Evolutionary conservation across 2,113 vertebrate genomes (phyloP), one percentile per base, ranked within the genome.

Genomic region (Pithys albifrons): DNA sequence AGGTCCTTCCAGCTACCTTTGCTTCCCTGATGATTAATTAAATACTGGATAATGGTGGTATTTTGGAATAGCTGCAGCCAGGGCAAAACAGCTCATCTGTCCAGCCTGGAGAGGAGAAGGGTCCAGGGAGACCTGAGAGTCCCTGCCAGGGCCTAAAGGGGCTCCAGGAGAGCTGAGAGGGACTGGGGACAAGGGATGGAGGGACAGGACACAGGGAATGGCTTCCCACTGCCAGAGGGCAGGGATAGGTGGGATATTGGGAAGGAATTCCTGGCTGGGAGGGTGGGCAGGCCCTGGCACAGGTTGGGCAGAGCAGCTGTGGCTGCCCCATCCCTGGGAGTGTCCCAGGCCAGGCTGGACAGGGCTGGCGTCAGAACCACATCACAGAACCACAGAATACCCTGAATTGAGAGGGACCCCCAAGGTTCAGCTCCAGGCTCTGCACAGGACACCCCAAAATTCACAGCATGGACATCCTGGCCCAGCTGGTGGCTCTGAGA

Each of bases 31-130:
- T 0, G 3, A 23, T 39, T 48, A 61, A 17, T 65, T 55, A 19
- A 86, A 59, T 1, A 1, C 0, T 19, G 22, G 48, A 15, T 59
- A 31, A 28, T 0, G 1, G 28, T 10, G n/a, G 12, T 19, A 8
- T 41, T 92, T 20, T 28, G 23, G 10, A 25, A 66, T 55, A 31
- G 41, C 64, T 31, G 27, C 2, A n/a, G 59, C 16, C 14, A 27
- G 48, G 52, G 31, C 19, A 18, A 35, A 39, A 7, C 14, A 29
- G 7, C 11, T 19, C 54, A 46, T 41, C 24, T 59, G 8, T 13
- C 27, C 52, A 17, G 31, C 61, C 61, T 6, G 28, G 33, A 39
- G 54, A n/a, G 37, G 28, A 23, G 45, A 46, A 52, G 37, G 33
- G 4, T 67, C 23, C 61, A 18, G 23, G 46, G 39, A 46, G 3